These are phyloP conservation scores for Tetrao urogallus DNA, from an alignment of 2,113 vertebrate genomes.

Conservation along the genomic window DNA sequence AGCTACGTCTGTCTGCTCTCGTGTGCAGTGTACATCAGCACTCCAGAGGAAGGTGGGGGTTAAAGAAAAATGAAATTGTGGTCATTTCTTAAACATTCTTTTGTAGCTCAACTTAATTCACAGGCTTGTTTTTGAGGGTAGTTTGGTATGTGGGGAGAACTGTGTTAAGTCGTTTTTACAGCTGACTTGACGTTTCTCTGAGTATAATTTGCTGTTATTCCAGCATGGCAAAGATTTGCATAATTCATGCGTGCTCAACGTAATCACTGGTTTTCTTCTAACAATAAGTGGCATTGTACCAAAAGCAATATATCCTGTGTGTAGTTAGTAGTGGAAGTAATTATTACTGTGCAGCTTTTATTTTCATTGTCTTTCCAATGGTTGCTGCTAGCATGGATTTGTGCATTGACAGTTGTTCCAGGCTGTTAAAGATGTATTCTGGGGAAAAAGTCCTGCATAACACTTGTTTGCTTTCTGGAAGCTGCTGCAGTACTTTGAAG, in stretches of 20 bases:
- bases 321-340: constrained; percentile 53
- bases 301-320: constrained; percentile 53
- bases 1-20: background rate
- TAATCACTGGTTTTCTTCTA: constrained; percentile 58
- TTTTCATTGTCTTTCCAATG: constrained; percentile 23
- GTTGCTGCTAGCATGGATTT: background rate
- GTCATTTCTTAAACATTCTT: background rate
- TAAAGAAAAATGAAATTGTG: background rate
- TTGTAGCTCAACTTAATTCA: background rate
- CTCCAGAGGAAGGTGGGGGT: background rate
- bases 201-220: constrained; percentile 1
- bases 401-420: background rate
- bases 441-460: background rate
- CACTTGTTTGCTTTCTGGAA: background rate
- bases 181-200: constrained; percentile 35
- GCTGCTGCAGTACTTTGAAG: background rate
- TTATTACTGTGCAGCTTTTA: constrained; percentile 43
- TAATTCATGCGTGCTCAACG: constrained; percentile 42
- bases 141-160: constrained; percentile 21
- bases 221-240: constrained; percentile 57
- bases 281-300: constrained; percentile 60
- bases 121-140: background rate
- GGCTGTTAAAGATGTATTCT: background rate
- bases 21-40: background rate
- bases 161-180: constrained; percentile 40